Evolutionary conservation across 2,113 vertebrate species (phyloP).

Genomic region (Alectura lathami): DNA sequence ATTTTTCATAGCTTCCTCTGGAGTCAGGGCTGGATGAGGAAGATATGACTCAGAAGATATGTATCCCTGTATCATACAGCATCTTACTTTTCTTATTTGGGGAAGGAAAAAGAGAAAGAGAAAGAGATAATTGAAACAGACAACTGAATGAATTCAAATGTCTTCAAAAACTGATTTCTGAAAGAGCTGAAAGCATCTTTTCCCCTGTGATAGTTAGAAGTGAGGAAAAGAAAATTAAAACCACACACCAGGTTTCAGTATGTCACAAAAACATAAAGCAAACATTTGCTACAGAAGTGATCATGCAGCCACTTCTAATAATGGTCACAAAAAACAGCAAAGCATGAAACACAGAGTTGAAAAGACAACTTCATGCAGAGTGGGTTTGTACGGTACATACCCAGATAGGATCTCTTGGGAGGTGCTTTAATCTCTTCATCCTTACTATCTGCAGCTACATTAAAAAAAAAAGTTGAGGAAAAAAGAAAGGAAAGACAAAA

Average conservation of each 20-base stretch:
- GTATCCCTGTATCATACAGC: background rate
- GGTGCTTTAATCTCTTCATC: slow-evolving; percentile 92
- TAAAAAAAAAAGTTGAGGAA: slow-evolving; percentile 49
- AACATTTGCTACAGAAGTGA: background rate
- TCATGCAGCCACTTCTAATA: slow-evolving; percentile 30
- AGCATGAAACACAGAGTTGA: background rate
- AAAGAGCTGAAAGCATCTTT: slow-evolving; percentile 55
- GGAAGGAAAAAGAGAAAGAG: background rate
- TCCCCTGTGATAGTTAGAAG: background rate
- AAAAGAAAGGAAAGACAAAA: slow-evolving; percentile 67
- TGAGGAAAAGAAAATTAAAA: background rate
- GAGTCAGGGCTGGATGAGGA: background rate
- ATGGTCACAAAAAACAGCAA: background rate
- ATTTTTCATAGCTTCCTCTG: background rate
- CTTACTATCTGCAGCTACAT: slow-evolving; percentile 91
- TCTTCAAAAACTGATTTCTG: background rate
- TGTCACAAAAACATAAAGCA: background rate
- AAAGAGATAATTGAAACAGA: background rate
- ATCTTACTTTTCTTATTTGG: background rate
- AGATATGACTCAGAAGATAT: background rate
- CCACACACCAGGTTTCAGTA: background rate
- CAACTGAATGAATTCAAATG: background rate
- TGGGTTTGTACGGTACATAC: slow-evolving; percentile 85
- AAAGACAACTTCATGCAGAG: slow-evolving; percentile 58
- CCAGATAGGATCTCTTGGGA: slow-evolving; percentile 91